A percentile compares a stretch with the other conserved stretches of the same genome.
Evolutionary conservation across 2,888 invertebrate species (phyloP).

Genomic region (Zonitis immaculata): DNA sequence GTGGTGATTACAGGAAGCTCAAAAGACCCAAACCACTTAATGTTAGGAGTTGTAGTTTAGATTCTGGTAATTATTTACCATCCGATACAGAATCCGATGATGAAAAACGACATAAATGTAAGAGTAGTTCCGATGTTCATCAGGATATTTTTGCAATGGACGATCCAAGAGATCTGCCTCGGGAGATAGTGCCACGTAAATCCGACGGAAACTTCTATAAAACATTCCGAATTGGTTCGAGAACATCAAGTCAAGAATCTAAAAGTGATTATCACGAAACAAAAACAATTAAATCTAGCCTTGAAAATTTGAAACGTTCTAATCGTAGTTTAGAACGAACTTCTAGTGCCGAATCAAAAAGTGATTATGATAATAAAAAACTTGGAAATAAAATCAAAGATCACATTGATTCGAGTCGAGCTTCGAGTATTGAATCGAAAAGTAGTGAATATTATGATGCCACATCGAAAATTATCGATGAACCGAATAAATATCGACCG

Average conservation of each 20-base stretch:
- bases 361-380: slow-evolving; percentile 49
- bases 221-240: slow-evolving; percentile 61
- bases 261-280: slow-evolving; percentile 66
- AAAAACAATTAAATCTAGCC: slow-evolving; percentile 60
- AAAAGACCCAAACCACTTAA: slow-evolving; percentile 40
- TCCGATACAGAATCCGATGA: slow-evolving; percentile 66
- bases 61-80: slow-evolving; percentile 72
- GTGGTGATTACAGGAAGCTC: slow-evolving; percentile 41
- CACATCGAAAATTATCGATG: slow-evolving; percentile 36
- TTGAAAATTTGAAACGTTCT: slow-evolving; percentile 49
- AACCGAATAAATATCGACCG: slow-evolving; percentile 26
- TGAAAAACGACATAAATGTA: slow-evolving; percentile 56
- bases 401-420: slow-evolving; percentile 53
- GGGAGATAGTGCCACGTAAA: slow-evolving; percentile 66
- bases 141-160: slow-evolving; percentile 75
- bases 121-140: slow-evolving; percentile 64
- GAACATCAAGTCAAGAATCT: slow-evolving; percentile 44
- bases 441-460: slow-evolving; percentile 58
- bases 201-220: slow-evolving; percentile 71
- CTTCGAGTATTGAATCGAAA: slow-evolving; percentile 65
- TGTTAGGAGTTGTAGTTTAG: slow-evolving; percentile 65
- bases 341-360: slow-evolving; percentile 64
- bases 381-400: slow-evolving; percentile 36
- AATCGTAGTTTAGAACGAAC: slow-evolving; percentile 44
- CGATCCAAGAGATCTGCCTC: slow-evolving; percentile 68